These are phyloP conservation scores for Scrobipalpa costella DNA, from an alignment of 2,888 invertebrate genomes.

Conservation along the genomic window DNA sequence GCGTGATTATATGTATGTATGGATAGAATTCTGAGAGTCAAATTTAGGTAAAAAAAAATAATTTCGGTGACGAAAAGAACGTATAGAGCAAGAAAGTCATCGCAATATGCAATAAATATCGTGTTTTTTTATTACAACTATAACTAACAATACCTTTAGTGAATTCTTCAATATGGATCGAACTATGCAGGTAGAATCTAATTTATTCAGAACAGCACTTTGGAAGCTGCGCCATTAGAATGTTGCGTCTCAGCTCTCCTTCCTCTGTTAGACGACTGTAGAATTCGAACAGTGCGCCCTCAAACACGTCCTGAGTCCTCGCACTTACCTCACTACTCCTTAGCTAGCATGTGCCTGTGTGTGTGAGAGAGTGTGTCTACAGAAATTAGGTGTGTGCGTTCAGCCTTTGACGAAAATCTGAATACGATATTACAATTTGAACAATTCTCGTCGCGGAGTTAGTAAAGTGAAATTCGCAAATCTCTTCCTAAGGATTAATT, in stretches of 20 bases:
- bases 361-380: no score
- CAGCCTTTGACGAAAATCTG: slow-evolving; percentile 5
- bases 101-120: no score
- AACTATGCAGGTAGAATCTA: slow-evolving; percentile 5
- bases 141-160: neutral
- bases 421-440: slow-evolving; percentile 20
- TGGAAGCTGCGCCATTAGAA: slow-evolving; percentile 15
- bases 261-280: slow-evolving; percentile 4
- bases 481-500: slow-evolving; percentile 45
- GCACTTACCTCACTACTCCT: neutral
- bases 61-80: no score
- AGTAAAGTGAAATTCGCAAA: slow-evolving; percentile 30
- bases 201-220: slow-evolving; percentile 9
- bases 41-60: no score
- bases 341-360: neutral
- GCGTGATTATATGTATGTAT: no score
- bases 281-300: slow-evolving; percentile 9
- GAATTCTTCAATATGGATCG: neutral
- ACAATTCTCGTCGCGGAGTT: slow-evolving; percentile 18
- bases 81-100: no score
- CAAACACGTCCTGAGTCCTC: slow-evolving; percentile 17
- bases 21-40: no score
- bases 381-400: neutral
- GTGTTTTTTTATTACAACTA: no score
- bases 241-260: slow-evolving; percentile 2